Evolutionary conservation across 2,113 vertebrate genomes (phyloP).

Genomic region (Gobio gobio): DNA sequence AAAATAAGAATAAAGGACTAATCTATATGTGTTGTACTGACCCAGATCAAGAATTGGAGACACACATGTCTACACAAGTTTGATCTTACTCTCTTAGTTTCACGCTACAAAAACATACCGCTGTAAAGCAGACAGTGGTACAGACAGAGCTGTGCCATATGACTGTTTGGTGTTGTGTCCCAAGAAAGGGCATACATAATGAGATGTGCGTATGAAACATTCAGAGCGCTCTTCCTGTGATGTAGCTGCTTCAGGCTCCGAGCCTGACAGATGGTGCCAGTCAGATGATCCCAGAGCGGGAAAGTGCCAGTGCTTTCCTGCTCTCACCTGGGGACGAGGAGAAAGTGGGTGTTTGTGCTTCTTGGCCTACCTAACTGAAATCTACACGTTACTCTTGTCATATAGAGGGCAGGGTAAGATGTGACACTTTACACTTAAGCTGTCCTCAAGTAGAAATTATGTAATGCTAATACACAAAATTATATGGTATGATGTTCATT

Average conservation of each 20-base stretch:
- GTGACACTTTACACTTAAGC: neutral
- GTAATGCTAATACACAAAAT: neutral
- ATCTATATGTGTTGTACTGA: neutral
- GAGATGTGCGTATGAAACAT: constrained; percentile 51
- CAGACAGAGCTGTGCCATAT: neutral
- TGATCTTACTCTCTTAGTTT: neutral
- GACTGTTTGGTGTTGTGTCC: neutral
- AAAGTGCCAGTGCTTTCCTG: constrained; percentile 16
- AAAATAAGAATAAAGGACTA: neutral
- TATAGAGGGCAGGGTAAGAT: neutral
- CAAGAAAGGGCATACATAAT: constrained; percentile 59
- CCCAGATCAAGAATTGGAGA: neutral
- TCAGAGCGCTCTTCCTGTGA: constrained; percentile 43
- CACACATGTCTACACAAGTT: too few relatives aligned
- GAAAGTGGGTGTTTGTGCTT: neutral
- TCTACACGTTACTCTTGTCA: neutral
- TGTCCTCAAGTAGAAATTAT: neutral
- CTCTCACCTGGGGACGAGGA: constrained; percentile 2
- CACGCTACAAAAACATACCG: neutral
- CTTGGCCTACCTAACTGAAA: neutral
- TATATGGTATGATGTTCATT: neutral
- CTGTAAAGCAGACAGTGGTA: neutral
- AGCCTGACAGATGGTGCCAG: constrained; percentile 19
- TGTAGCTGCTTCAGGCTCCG: constrained; percentile 25
- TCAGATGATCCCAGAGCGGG: constrained; percentile 10